phyloP scores from a whole-genome alignment of 1,140 invertebrate species.

The Dendroctonus valens region DNA sequence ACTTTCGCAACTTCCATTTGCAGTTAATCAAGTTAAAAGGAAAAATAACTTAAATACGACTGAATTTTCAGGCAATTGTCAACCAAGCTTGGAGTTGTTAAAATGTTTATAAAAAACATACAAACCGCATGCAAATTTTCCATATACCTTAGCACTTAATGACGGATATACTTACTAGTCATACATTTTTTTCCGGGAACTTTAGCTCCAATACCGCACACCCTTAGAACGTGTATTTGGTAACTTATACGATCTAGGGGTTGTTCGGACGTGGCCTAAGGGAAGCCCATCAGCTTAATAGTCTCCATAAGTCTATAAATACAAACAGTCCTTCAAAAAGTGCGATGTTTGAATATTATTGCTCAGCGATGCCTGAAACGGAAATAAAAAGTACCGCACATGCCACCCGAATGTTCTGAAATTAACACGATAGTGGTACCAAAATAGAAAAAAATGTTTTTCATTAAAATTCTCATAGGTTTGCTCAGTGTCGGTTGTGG shows the following conservation, averaged over 20 bases:
- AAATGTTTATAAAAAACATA: too few relatives aligned
- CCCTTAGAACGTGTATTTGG: background rate
- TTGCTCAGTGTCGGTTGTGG: conserved; percentile 14
- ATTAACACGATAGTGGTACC: background rate
- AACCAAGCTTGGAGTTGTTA: too few relatives aligned
- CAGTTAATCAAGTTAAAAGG: too few relatives aligned
- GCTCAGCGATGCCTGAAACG: conserved; percentile 39
- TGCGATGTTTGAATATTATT: conserved; percentile 33
- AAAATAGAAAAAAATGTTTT: conserved; percentile 7
- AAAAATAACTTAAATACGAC: too few relatives aligned
- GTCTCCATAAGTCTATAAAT: conserved; percentile 27
- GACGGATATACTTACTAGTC: too few relatives aligned
- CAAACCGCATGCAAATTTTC: too few relatives aligned
- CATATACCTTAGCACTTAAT: too few relatives aligned
- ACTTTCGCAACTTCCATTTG: background rate
- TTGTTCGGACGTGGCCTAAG: conserved; percentile 13
- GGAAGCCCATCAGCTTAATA: conserved; percentile 30
- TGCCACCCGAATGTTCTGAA: conserved; percentile 1
- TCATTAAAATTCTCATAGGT: conserved; percentile 6
- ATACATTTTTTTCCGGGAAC: too few relatives aligned
- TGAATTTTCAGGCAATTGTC: too few relatives aligned
- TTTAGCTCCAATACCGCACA: background rate
- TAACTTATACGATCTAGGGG: background rate
- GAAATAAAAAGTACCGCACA: conserved; percentile 35
- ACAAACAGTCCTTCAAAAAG: conserved; percentile 35